A percentile compares a stretch with the other conserved stretches of the same genome.
These are phyloP conservation scores for Brotula barbata DNA, from an alignment of 2,797 vertebrate species.

Conservation along the genomic window DNA sequence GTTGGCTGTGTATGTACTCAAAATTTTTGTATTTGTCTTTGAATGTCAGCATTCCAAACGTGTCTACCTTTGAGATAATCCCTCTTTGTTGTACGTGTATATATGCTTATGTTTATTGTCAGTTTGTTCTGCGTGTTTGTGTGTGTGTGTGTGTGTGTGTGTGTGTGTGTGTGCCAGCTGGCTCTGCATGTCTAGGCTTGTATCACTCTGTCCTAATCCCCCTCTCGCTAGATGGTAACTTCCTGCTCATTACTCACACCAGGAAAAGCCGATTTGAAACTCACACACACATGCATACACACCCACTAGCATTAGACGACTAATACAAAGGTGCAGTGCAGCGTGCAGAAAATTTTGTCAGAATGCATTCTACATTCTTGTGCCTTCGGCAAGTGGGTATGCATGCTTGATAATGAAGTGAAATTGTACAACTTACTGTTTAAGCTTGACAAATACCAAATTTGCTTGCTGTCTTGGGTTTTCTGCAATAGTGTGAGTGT, in stretches of 20 bases:
- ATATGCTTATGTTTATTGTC: background rate
- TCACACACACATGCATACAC: constrained; percentile 10
- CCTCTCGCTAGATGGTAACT: constrained; percentile 56
- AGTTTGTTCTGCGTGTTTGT: constrained; percentile 3
- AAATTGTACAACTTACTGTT: too few relatives aligned
- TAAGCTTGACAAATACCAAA: too few relatives aligned
- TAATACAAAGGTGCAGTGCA: too few relatives aligned
- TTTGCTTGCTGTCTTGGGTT: too few relatives aligned
- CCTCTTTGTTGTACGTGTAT: constrained; percentile 1
- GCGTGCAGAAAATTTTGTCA: too few relatives aligned
- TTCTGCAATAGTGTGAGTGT: background rate
- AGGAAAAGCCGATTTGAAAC: constrained; percentile 58
- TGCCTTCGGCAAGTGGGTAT: too few relatives aligned
- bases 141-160: constrained; percentile 26
- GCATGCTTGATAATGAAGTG: too few relatives aligned
- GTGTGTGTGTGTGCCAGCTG: constrained; percentile 43
- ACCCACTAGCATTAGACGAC: too few relatives aligned
- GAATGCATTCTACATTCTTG: too few relatives aligned
- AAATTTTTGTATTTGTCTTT: background rate
- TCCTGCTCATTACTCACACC: constrained; percentile 69
- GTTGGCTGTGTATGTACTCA: background rate
- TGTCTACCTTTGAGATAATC: constrained; percentile 1
- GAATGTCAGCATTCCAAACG: background rate
- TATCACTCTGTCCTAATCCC: constrained; percentile 67
- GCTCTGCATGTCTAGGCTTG: constrained; percentile 59